These are phyloP conservation scores for Meloe dianella DNA, from an alignment of 2,888 invertebrate genomes.

Conservation along the genomic window DNA sequence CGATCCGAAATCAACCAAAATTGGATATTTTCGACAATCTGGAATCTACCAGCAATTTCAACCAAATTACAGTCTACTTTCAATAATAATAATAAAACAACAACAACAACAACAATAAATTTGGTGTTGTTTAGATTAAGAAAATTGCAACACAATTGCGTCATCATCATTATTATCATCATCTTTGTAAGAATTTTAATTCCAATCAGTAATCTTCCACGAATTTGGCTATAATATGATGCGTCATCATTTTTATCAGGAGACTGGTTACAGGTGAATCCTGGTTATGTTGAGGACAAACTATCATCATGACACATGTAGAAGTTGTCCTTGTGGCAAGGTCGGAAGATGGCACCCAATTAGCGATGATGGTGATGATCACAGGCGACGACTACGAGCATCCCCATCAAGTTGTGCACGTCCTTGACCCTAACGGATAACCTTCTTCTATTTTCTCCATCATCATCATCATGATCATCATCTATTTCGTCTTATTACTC, in stretches of 20 bases:
- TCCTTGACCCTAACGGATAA: slow-evolving; percentile 43
- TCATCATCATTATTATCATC: not conserved
- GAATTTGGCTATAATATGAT: not conserved
- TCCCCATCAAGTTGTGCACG: slow-evolving; percentile 23
- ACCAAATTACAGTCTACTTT: not conserved
- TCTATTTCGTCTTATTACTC: not conserved
- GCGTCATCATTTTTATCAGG: slow-evolving; percentile 2
- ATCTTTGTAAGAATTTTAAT: not conserved
- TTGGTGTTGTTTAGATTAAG: not conserved
- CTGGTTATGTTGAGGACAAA: slow-evolving; percentile 1
- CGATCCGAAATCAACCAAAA: not conserved
- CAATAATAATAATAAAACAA: no score
- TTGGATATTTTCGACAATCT: not conserved
- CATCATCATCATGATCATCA: not conserved
- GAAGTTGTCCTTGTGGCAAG: slow-evolving; percentile 31
- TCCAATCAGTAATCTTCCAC: not conserved
- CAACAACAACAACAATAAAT: not conserved
- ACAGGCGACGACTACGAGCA: not conserved
- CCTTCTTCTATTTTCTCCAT: slow-evolving; percentile 42
- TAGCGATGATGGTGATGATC: slow-evolving; percentile 25
- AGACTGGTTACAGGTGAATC: slow-evolving; percentile 9
- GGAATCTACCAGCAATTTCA: not conserved
- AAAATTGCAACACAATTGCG: slow-evolving; percentile 2
- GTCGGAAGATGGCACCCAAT: slow-evolving; percentile 32
- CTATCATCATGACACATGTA: not conserved